Conservation (phyloP, 2,888 invertebrate genomes). For the Patella depressa region DNA sequence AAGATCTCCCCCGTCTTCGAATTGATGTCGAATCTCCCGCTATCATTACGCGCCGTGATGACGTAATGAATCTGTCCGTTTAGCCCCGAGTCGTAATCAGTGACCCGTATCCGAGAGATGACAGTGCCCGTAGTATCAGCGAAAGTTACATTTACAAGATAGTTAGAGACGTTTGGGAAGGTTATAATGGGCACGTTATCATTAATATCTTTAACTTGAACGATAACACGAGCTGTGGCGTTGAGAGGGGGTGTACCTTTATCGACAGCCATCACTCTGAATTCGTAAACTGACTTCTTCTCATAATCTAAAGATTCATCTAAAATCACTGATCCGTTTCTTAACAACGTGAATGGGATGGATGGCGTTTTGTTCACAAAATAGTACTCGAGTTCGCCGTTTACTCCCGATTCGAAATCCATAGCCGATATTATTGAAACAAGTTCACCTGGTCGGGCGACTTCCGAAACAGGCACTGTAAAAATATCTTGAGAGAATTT, state of each 20-base stretch:
- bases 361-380: neutral
- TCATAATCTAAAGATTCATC: constrained; percentile 56
- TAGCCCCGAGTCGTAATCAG: constrained; percentile 47
- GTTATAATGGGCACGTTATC: constrained; percentile 57
- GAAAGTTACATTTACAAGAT: constrained; percentile 44
- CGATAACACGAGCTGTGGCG: constrained; percentile 39
- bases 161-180: constrained; percentile 53
- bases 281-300: constrained; percentile 43
- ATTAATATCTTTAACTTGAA: constrained; percentile 51
- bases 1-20: constrained; percentile 42
- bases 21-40: constrained; percentile 43
- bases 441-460: constrained; percentile 38
- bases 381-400: constrained; percentile 46
- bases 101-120: constrained; percentile 43
- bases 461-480: constrained; percentile 50
- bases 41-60: constrained; percentile 44
- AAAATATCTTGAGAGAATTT: constrained; percentile 49
- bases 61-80: constrained; percentile 46
- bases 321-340: constrained; percentile 51
- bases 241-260: constrained; percentile 53
- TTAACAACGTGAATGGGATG: constrained; percentile 48
- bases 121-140: constrained; percentile 40
- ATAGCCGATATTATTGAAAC: constrained; percentile 50
- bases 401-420: constrained; percentile 51
- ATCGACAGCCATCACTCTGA: constrained; percentile 58